phyloP scores from a whole-genome alignment of 2,113 vertebrate genomes.

The Actinemys pallida region DNA sequence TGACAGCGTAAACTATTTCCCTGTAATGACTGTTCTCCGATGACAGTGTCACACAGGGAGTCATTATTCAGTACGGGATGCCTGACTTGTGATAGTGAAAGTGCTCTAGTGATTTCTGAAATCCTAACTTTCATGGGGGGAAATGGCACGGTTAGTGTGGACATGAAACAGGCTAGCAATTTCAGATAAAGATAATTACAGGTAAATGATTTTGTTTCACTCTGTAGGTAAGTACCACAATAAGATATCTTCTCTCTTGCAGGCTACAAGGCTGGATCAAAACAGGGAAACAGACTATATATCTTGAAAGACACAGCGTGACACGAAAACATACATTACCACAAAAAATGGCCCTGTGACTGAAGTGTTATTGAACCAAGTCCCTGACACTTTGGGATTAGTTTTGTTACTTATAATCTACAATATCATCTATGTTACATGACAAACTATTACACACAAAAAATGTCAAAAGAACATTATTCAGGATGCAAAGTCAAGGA shows the following conservation, averaged over 20 bases:
- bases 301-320: background rate
- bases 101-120: background rate
- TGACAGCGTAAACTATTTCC: background rate
- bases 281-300: background rate
- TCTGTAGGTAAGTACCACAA: background rate
- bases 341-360: background rate
- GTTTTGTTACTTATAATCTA: background rate
- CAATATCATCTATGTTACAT: background rate
- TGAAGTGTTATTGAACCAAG: background rate
- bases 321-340: background rate
- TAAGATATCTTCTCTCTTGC: background rate
- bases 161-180: background rate
- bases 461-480: background rate
- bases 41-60: background rate
- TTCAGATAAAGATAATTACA: background rate
- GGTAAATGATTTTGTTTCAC: background rate
- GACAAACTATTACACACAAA: background rate
- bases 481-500: background rate
- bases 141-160: rapidly evolving
- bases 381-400: background rate
- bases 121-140: background rate
- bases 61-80: rapidly evolving
- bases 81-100: background rate
- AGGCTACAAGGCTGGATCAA: background rate
- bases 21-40: background rate